These are phyloP conservation scores for Smittia sp. DNA, from an alignment of 2,888 invertebrate genomes.

Conservation along the genomic window DNA sequence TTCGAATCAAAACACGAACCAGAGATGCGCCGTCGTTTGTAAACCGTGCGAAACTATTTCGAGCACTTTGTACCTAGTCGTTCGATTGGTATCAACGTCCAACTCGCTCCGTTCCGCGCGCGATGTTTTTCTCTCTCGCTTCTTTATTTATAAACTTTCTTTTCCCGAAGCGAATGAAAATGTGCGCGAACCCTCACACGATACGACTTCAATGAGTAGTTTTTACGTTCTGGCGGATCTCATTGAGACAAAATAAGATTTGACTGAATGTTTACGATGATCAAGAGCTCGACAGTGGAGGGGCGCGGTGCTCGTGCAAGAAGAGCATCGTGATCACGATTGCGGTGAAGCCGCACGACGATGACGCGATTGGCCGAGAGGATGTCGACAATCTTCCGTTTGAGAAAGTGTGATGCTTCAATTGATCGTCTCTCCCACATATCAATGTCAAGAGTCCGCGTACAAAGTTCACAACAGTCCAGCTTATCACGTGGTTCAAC, in stretches of 20 bases:
- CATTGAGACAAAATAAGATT: background rate
- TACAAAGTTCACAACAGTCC: background rate
- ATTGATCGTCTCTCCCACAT: background rate
- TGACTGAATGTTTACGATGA: background rate
- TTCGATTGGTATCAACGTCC: background rate
- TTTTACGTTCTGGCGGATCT: conserved; percentile 9
- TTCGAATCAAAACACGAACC: background rate
- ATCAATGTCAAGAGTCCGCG: background rate
- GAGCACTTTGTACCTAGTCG: conserved; percentile 1
- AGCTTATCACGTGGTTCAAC: background rate
- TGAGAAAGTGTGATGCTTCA: background rate
- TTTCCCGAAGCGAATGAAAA: background rate
- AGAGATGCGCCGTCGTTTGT: background rate
- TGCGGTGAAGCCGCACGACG: background rate
- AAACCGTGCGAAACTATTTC: background rate
- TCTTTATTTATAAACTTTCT: conserved; percentile 4
- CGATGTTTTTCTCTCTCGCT: background rate
- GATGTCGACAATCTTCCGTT: background rate
- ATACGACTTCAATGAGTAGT: background rate
- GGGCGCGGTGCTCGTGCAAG: background rate
- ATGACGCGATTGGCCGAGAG: conserved; percentile 15
- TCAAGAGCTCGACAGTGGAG: background rate
- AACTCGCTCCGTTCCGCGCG: background rate
- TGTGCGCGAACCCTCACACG: background rate
- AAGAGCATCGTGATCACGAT: background rate